Conservation (phyloP, 2,113 vertebrate species). For the Poecile atricapillus region DNA sequence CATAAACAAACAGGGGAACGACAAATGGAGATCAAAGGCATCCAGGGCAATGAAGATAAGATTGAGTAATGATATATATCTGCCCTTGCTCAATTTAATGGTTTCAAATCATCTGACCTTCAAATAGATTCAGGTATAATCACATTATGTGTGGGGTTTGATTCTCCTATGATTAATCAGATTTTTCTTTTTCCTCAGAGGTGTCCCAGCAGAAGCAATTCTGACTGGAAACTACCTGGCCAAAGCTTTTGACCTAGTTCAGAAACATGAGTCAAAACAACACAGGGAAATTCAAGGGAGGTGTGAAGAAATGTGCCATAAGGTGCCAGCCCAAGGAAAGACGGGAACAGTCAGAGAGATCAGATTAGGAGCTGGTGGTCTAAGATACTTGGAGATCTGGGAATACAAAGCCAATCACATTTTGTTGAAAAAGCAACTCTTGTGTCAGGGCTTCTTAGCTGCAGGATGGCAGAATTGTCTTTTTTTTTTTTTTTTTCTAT, state of each 20-base stretch:
- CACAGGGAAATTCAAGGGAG: background rate
- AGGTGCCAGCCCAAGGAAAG: background rate
- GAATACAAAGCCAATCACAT: background rate
- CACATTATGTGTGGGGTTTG: background rate
- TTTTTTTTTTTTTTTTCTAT: background rate
- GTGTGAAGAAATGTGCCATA: background rate
- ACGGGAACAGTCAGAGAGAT: background rate
- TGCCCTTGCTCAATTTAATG: background rate
- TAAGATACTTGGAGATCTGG: background rate
- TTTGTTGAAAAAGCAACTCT: background rate
- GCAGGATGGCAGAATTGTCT: background rate
- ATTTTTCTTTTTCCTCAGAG: background rate
- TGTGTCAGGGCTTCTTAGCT: background rate
- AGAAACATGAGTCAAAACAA: background rate
- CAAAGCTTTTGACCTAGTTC: background rate
- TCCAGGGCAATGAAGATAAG: background rate
- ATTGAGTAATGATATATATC: background rate
- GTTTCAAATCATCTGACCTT: background rate
- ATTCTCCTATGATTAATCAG: background rate
- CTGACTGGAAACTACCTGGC: background rate
- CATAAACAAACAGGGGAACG: background rate
- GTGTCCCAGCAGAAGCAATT: background rate
- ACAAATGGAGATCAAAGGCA: background rate
- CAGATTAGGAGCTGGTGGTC: background rate
- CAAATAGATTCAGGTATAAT: background rate